Evolutionary conservation across 2,888 invertebrate species (phyloP).

Genomic region (Silvanus unidentatus): DNA sequence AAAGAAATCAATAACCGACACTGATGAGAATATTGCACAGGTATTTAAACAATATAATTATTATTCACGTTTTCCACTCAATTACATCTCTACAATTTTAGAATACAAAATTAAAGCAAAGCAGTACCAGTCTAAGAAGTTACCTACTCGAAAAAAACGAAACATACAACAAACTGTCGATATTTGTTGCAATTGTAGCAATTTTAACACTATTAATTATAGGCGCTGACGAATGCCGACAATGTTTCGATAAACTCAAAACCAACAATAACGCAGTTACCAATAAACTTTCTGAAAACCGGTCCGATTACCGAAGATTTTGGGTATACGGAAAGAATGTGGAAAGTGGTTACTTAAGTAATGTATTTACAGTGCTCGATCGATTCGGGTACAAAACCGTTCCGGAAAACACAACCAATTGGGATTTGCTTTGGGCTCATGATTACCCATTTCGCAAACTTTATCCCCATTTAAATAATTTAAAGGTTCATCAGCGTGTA

Average conservation of each 20-base stretch:
- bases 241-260: conserved; percentile 26
- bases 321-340: conserved; percentile 58
- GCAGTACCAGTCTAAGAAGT: too few species aligned
- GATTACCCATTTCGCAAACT: conserved; percentile 78
- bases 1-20: too few species aligned
- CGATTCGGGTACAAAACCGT: conserved; percentile 64
- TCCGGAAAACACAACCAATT: conserved; percentile 45
- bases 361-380: conserved; percentile 74
- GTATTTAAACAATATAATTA: too few species aligned
- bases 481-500: conserved; percentile 71
- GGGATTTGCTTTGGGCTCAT: conserved; percentile 91
- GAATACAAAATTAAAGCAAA: too few species aligned
- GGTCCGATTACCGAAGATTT: conserved; percentile 46
- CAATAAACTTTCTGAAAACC: neutral
- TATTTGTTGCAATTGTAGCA: conserved; percentile 22
- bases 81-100: too few species aligned
- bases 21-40: too few species aligned
- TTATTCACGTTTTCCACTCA: too few species aligned
- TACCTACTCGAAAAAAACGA: neutral
- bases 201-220: conserved; percentile 27
- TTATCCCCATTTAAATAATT: conserved; percentile 49
- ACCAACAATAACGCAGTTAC: too few species aligned
- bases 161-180: conserved; percentile 12
- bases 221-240: conserved; percentile 30
- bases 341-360: conserved; percentile 66